Evolutionary conservation across 2,113 vertebrate species (phyloP).

Genomic region (Oostethus manadensis): DNA sequence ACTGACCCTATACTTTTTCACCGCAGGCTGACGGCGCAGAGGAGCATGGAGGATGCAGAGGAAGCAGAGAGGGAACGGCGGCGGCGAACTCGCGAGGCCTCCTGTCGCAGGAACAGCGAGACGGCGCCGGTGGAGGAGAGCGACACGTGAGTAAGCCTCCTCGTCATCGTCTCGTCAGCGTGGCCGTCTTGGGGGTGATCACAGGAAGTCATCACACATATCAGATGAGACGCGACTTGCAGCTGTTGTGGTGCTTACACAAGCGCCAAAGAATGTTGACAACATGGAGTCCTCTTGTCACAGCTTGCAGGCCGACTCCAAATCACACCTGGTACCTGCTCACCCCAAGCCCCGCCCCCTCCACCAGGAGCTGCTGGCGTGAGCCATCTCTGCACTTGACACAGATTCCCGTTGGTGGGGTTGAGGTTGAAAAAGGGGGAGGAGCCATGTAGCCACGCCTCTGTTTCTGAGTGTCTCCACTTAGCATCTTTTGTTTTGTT

Average conservation of each 20-base stretch:
- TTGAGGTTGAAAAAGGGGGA: too few relatives aligned
- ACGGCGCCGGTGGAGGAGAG: slow-evolving; percentile 24
- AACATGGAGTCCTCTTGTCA: slow-evolving; percentile 22
- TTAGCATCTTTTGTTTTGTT: too few relatives aligned
- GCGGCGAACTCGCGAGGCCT: slow-evolving; percentile 67
- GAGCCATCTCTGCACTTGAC: too few relatives aligned
- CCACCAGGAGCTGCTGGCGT: too few relatives aligned
- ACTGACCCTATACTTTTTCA: not conserved
- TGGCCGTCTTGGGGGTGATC: not conserved
- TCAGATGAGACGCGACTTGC: not conserved
- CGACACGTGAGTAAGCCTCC: not conserved
- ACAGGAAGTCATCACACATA: too few relatives aligned
- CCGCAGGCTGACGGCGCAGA: slow-evolving; percentile 80
- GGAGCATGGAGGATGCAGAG: slow-evolving; percentile 85
- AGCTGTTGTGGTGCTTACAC: slow-evolving; percentile 55
- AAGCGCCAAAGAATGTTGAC: slow-evolving; percentile 58
- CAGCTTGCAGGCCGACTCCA: slow-evolving; percentile 26
- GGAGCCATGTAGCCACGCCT: too few relatives aligned
- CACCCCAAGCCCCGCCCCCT: too few relatives aligned
- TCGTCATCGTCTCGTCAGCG: too few relatives aligned
- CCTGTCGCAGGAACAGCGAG: slow-evolving; percentile 14
- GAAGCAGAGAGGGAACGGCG: slow-evolving; percentile 79
- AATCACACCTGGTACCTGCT: slow-evolving; percentile 30
- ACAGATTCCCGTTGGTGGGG: too few relatives aligned
- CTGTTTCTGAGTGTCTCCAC: too few relatives aligned